Conservation (phyloP, 1,140 invertebrate species). For the Uloborus diversus region DNA sequence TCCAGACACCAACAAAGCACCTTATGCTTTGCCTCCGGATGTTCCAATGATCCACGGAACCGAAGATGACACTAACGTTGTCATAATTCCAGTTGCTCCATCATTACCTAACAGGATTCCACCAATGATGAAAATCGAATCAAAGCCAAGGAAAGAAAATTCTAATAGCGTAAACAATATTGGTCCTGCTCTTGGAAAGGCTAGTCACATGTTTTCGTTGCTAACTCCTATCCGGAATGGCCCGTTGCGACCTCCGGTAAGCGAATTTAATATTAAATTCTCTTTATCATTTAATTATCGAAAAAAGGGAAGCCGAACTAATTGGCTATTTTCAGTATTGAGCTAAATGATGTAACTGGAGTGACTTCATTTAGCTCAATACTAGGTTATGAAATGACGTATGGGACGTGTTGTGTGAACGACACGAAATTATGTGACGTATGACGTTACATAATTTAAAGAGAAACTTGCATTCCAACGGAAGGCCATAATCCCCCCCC, state of each 20-base stretch:
- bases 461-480: too few relatives aligned
- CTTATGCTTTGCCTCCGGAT: constrained; percentile 13
- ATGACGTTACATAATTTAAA: too few relatives aligned
- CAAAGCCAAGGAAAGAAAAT: constrained; percentile 3
- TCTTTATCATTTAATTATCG: too few relatives aligned
- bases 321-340: too few relatives aligned
- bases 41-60: not conserved
- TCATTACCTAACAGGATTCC: not conserved
- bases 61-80: constrained; percentile 5
- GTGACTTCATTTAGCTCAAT: too few relatives aligned
- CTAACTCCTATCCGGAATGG: not conserved
- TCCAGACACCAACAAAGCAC: not conserved
- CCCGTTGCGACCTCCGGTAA: constrained; percentile 15
- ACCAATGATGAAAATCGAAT: not conserved
- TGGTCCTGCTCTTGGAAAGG: constrained; percentile 1
- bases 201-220: constrained; percentile 16
- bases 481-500: too few relatives aligned
- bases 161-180: not conserved
- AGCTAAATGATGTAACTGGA: too few relatives aligned
- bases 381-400: too few relatives aligned
- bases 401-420: too few relatives aligned
- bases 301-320: too few relatives aligned
- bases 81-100: constrained; percentile 16
- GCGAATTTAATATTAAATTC: not conserved
- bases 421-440: too few relatives aligned